phyloP scores from a whole-genome alignment of 2,113 vertebrate species.

The Neogale vison region DNA sequence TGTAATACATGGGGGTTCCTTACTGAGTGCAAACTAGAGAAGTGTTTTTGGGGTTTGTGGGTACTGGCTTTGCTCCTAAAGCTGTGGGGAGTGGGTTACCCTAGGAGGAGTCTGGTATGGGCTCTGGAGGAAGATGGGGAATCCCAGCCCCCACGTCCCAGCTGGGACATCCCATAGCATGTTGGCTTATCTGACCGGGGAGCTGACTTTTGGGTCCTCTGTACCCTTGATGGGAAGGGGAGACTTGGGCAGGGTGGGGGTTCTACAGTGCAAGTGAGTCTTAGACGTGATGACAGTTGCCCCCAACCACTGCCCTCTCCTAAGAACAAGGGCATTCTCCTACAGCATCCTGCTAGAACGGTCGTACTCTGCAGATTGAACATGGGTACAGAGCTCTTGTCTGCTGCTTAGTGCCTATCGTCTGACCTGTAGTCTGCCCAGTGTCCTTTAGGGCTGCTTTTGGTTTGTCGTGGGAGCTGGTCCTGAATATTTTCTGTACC shows the following conservation, averaged over 20 bases:
- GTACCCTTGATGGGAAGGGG: not conserved
- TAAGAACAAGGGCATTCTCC: too few relatives aligned
- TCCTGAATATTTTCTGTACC: fast-evolving
- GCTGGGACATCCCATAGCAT: not conserved
- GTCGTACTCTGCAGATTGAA: not conserved
- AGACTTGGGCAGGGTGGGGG: not conserved
- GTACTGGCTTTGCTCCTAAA: not conserved
- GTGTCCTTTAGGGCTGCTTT: not conserved
- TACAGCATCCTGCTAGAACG: not conserved
- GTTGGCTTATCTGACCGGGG: not conserved
- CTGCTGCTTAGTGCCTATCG: not conserved
- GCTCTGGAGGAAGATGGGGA: not conserved
- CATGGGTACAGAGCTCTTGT: fast-evolving
- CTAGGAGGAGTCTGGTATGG: not conserved
- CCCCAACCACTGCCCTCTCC: fast-evolving
- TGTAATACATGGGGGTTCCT: too few relatives aligned
- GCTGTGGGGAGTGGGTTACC: not conserved
- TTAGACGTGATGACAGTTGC: not conserved
- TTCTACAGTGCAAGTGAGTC: not conserved
- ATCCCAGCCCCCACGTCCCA: not conserved
- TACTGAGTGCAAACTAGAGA: not conserved
- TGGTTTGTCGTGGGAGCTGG: not conserved
- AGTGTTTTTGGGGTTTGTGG: not conserved
- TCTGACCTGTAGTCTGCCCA: not conserved
- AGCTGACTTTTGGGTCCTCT: too few relatives aligned